These are phyloP conservation scores for Cheirogaleus major DNA, from an alignment of 2,797 vertebrate species.

Conservation along the genomic window DNA sequence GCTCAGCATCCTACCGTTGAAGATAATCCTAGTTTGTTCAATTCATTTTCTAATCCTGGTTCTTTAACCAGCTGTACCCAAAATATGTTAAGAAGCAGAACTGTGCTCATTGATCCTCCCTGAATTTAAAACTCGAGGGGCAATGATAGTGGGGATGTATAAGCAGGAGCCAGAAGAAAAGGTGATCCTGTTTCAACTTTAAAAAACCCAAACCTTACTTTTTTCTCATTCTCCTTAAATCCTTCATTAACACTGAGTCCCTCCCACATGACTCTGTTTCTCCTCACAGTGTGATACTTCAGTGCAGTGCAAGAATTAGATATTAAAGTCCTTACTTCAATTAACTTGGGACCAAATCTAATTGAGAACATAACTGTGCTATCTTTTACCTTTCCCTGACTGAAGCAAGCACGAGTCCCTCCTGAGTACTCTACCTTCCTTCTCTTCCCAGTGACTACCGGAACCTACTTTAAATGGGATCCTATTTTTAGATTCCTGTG, in stretches of 20 bases:
- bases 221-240: constrained; percentile 54
- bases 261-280: constrained; percentile 1
- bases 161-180: background rate
- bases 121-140: constrained; percentile 16
- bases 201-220: constrained; percentile 34
- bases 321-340: constrained; percentile 61
- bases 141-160: background rate
- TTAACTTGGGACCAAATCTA: constrained; percentile 65
- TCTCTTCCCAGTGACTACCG: background rate
- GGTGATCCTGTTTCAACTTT: constrained; percentile 4
- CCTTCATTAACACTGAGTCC: constrained; percentile 52
- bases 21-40: constrained; percentile 64
- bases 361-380: constrained; percentile 62
- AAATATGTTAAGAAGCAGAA: constrained; percentile 51
- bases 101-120: constrained; percentile 10
- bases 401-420: background rate
- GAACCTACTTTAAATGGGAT: constrained; percentile 34
- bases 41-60: constrained; percentile 71
- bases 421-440: background rate
- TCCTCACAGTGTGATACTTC: constrained; percentile 36
- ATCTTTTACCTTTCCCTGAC: constrained; percentile 52
- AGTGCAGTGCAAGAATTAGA: constrained; percentile 35
- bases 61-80: constrained; percentile 57
- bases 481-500: constrained; percentile 64
- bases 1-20: constrained; percentile 65